phyloP scores from a whole-genome alignment of 2,113 vertebrate species.

The Zingel zingel region DNA sequence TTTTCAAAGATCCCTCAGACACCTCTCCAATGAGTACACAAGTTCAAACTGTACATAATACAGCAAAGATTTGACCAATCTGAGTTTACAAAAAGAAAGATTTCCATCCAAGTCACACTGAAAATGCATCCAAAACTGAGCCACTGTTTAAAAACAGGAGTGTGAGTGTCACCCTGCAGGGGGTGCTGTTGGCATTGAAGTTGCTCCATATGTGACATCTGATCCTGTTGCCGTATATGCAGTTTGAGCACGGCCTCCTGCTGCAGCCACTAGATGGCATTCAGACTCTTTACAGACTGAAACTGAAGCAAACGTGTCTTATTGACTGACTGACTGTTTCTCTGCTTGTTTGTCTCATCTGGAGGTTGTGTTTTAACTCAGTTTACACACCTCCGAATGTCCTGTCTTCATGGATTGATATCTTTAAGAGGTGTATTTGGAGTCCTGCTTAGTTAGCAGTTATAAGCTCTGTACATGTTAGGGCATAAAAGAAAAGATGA shows the following conservation, averaged over 20 bases:
- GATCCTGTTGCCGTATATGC: conserved; percentile 30
- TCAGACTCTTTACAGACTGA: conserved; percentile 63
- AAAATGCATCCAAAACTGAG: background rate
- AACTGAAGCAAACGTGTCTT: background rate
- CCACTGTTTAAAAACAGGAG: too few relatives aligned
- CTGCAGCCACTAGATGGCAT: conserved; percentile 78
- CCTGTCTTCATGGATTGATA: background rate
- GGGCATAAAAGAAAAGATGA: background rate
- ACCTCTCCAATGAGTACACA: background rate
- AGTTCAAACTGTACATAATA: background rate
- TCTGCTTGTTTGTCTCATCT: conserved; percentile 37
- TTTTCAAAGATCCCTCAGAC: background rate
- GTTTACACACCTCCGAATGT: background rate
- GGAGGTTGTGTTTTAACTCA: conserved; percentile 23
- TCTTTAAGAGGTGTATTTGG: background rate
- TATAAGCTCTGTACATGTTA: background rate
- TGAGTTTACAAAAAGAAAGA: background rate
- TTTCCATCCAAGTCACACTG: background rate
- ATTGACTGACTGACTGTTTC: background rate
- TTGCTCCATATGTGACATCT: conserved; percentile 34
- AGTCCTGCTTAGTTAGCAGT: background rate
- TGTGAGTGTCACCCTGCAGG: conserved; percentile 56
- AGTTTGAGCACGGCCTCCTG: background rate
- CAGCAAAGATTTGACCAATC: background rate
- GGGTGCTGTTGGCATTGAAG: conserved; percentile 70